Evolutionary conservation across 2,888 invertebrate genomes (phyloP), one percentile per base, ranked within the genome.

Genomic region (Slavum lentiscoides): DNA sequence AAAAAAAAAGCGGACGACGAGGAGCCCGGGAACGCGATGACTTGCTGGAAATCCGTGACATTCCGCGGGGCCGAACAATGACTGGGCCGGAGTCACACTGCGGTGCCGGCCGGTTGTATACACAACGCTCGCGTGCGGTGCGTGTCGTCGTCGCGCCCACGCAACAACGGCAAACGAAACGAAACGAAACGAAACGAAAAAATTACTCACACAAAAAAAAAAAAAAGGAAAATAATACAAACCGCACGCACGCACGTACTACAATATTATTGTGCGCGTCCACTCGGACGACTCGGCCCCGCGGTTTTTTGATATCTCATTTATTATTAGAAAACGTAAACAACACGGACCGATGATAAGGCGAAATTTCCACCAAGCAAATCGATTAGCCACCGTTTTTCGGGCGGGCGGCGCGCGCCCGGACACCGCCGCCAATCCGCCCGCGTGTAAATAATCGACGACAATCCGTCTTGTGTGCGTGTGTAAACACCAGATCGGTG

Each of bases 341-440:
- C 80, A 80, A 80, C 80, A 80, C 80, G 80, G 80, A 72, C 80
- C 72, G 80, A 80, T 80, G 80, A 80, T 80, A 72, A 80, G 80
- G 80, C 80, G 80, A 80, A 80, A 80, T 80, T 80, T 80, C 64
- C 80, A 70, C 64, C 66, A 64, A 30, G 80, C 80, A 80, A 80
- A 80, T 80, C 80, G 80, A 80, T 80, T 80, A 80, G 80, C 80
- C 69, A 80, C 80, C 80, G 80, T 80, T 80, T 80, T 53, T 39
- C 39, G 53, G 3, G 49, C 2, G 13, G 1, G 49, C 13, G 49
- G 11, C 75, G 58, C 7, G 9, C 43, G 3, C 8, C 64, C 13
- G 30, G 69, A 17, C 55, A 55, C 58, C 53, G 9, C 68, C 70
- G 77, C 77, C 80, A 80, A 80, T 80, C 80, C 70, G 58, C 72